phyloP scores from a whole-genome alignment of 1,140 invertebrate genomes.

The Venturia canescens region DNA sequence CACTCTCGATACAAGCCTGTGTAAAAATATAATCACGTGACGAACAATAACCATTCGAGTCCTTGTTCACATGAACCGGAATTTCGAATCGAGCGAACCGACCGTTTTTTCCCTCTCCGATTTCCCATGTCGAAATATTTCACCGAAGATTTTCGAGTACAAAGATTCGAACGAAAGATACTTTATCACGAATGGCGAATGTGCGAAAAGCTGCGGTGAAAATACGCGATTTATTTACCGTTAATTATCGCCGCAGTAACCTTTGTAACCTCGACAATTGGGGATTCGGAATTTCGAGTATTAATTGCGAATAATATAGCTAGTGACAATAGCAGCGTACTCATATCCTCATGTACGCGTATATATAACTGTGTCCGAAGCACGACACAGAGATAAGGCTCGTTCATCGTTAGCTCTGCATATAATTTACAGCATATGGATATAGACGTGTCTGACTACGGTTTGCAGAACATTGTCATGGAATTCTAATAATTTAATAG shows the following conservation, averaged over 20 bases:
- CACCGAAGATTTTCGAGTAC: neutral
- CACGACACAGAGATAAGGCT: neutral
- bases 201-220: neutral
- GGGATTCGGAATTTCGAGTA: neutral
- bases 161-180: neutral
- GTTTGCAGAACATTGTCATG: too few species aligned
- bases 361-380: neutral
- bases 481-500: too few species aligned
- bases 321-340: neutral
- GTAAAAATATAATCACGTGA: too few species aligned
- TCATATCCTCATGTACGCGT: neutral
- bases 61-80: too few species aligned
- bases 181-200: neutral
- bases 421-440: neutral
- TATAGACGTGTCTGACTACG: neutral
- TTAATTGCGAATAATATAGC: neutral
- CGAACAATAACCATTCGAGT: too few species aligned
- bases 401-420: neutral
- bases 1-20: too few species aligned
- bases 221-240: neutral
- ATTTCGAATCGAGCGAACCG: too few species aligned
- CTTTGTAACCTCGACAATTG: constrained; percentile 2
- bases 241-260: neutral
- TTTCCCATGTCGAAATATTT: neutral
- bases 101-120: neutral